Evolutionary conservation across 2,797 vertebrate species (phyloP).

Genomic region (Psittacula echo): DNA sequence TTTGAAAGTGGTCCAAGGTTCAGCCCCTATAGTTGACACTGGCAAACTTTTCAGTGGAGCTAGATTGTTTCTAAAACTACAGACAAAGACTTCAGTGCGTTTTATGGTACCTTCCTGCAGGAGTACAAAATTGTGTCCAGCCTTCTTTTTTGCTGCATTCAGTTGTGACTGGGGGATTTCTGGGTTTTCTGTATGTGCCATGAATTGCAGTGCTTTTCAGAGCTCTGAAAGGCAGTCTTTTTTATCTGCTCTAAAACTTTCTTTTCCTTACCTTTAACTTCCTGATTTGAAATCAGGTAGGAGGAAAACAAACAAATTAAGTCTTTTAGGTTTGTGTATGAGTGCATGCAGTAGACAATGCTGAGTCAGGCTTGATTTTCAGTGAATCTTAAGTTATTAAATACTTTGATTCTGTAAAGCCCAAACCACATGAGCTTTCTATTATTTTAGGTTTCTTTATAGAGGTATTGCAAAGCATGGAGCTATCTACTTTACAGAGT

Average conservation of each 20-base stretch:
- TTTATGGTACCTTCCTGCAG: neutral
- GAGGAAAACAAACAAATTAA: neutral
- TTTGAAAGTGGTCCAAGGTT: neutral
- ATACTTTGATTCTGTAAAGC: neutral
- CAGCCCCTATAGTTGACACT: neutral
- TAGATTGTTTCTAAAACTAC: neutral
- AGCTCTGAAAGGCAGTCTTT: neutral
- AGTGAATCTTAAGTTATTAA: neutral
- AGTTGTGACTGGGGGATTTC: rapidly evolving
- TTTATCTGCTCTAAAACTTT: neutral
- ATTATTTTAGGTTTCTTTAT: neutral
- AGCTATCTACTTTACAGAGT: neutral
- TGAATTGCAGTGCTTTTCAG: neutral
- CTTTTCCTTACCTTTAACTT: neutral
- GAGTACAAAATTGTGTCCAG: neutral
- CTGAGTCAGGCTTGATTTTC: neutral
- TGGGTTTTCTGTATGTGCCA: neutral
- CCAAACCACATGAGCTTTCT: neutral
- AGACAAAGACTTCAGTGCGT: neutral
- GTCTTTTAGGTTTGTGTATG: neutral
- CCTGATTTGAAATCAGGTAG: neutral
- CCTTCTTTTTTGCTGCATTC: neutral
- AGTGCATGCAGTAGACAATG: neutral
- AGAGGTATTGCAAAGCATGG: neutral
- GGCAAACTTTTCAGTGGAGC: neutral